Conservation (phyloP, 2,113 vertebrate genomes). For the Oryzias melastigma region DNA sequence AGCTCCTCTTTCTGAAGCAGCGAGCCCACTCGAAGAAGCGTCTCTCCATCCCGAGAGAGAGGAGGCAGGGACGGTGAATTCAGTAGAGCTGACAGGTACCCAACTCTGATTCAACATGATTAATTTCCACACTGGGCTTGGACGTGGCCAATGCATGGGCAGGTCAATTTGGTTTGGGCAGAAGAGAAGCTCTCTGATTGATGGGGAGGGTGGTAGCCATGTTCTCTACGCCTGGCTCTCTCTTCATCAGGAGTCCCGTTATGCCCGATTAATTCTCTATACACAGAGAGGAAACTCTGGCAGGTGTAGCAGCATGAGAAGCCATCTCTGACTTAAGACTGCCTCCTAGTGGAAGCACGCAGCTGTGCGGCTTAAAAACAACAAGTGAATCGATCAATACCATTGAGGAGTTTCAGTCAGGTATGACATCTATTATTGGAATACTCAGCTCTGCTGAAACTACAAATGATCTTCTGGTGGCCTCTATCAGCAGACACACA, state of each 20-base stretch:
- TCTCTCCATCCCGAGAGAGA: conserved; percentile 26
- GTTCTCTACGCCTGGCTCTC: conserved; percentile 48
- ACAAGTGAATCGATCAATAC: no score
- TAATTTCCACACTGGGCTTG: conserved; percentile 54
- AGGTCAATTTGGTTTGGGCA: conserved; percentile 66
- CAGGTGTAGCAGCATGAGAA: conserved; percentile 30
- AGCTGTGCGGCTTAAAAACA: conserved; percentile 4
- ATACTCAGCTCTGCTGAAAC: no score
- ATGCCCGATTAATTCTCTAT: conserved; percentile 55
- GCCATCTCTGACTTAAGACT: conserved; percentile 34
- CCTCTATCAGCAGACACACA: no score
- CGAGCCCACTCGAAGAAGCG: conserved; percentile 8
- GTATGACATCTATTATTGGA: no score
- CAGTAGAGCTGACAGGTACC: conserved; percentile 57
- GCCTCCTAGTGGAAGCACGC: conserved; percentile 45
- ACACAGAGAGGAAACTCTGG: conserved; percentile 27
- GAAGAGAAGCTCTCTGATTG: conserved; percentile 58
- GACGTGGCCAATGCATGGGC: conserved; percentile 50
- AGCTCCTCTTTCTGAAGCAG: conserved; percentile 30
- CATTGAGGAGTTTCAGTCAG: no score
- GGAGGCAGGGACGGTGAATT: conserved; percentile 33
- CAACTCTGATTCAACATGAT: conserved; percentile 64
- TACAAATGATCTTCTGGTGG: no score
- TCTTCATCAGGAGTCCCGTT: conserved; percentile 52
- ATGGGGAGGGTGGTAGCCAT: conserved; percentile 47